Base-by-base conservation (phyloP, 2,113 vertebrate species). In the Dascyllus trimaculatus region DNA sequence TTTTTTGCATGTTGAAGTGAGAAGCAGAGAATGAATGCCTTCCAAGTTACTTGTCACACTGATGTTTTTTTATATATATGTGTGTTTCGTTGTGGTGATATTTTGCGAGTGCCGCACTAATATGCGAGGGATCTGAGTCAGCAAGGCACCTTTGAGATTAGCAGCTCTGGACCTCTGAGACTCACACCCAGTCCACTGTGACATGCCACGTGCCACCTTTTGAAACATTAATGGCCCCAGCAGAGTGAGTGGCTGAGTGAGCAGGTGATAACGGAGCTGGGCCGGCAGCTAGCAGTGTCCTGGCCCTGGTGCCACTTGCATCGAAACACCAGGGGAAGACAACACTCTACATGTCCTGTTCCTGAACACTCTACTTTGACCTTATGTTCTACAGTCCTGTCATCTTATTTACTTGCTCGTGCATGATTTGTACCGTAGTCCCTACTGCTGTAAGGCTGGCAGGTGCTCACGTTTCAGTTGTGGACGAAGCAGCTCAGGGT, bases 281-380 rank as follows among this genome's bases (percentile, higher is more conserved):
- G 75, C 74, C 43, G 58, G 75, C 72, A 78, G 88, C 52, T 75
- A 84, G 69, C 74, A 63, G 67, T 81, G 78, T 83, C 82, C 87
- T 84, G 84, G 75, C 80, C 90, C 69, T 18, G 56, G 71, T 83
- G 79, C 57, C 83, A 75, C 77, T 70, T 85, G 86, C 67, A 81
- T 87, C 67, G 52, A 80, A 86, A 85, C 81, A 80, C 74, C 73
- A 57, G 53, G 75, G 89, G 84, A 92, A 89, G 88, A 90, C 89
- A 88, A 89, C 85, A 89, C 81, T 82, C 76, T 11, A 32, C 65
- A 65, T 78, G 80, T 80, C 88, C 78, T 90, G 69, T 75, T 77
- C 80, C 75, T 40, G 75, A 84, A 78, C 38, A 73, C 54, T 68
- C 46, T 43, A 58, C 53, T 88, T 49, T 85, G 85, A 91, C 91